Evolutionary conservation across 2,113 vertebrate species (phyloP).

Genomic region (Centrocercus urophasianus): DNA sequence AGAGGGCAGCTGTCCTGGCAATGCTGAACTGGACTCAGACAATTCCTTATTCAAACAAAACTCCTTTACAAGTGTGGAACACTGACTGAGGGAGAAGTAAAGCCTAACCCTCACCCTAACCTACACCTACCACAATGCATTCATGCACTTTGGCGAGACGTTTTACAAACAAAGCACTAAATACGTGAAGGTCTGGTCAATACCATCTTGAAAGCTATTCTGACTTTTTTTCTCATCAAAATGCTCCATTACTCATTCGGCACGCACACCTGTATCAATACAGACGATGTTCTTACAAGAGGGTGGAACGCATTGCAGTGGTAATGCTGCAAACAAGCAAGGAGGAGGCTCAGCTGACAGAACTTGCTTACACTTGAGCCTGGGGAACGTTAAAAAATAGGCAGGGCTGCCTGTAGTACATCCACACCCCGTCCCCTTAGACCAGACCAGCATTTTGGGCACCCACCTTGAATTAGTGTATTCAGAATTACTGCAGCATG

Average conservation of each 20-base stretch:
- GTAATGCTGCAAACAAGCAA: neutral
- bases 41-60: neutral
- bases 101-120: neutral
- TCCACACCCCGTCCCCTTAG: neutral
- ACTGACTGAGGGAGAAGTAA: neutral
- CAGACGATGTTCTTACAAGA: neutral
- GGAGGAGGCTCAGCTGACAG: neutral
- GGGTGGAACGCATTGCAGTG: neutral
- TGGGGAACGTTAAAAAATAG: neutral
- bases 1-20: neutral
- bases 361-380: neutral
- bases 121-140: rapidly evolving
- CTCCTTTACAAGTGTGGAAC: neutral
- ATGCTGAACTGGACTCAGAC: neutral
- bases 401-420: neutral
- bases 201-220: neutral
- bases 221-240: neutral
- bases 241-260: neutral
- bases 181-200: neutral
- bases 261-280: rapidly evolving
- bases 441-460: neutral
- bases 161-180: neutral
- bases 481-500: neutral
- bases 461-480: neutral
- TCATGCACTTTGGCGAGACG: neutral